Base-by-base conservation (phyloP, 1,140 invertebrate species). In the Orius laevigatus region DNA sequence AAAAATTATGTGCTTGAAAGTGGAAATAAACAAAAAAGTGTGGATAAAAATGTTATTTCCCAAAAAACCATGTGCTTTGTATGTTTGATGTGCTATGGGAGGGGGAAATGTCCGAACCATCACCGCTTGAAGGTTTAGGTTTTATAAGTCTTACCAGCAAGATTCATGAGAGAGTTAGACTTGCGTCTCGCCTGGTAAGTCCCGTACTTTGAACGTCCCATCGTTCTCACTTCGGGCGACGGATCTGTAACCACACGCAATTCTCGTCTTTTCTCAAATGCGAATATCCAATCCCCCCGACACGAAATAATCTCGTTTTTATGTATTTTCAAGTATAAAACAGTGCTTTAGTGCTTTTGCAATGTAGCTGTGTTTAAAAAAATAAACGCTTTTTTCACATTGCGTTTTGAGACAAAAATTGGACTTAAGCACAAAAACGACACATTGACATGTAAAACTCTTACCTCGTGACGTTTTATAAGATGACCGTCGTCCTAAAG, bases 131-230 rank as follows among this genome's bases (percentile, higher is more conserved):
- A 25, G 25, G 25, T 25, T 25, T 25, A 25, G 25, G 25, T 25
- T 25, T 25, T 25, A 20, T 31, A 20, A 43, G 45, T 74, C 80
- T 88, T 87, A 88, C 84, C 84, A 73, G 81, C 84, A 75, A 88
- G 75, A 78, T 88, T 87, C 82, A 87, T 85, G 73, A 88, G 76
- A 66, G 84, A 88, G 76, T 81, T 86, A 70, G 83, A 87, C 73
- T 88, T 88, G 76, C 82, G 78, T 65, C 79, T 79, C 32, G 46
- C 53, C 78, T 80, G 78, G 48, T 58, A 80, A 74, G 75, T 78
- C 66, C 76, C 70, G 74, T 79, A 81, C 77, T 81, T 81, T 76
- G 76, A 74, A 70, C 78, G 74, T 73, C 78, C 76, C 32, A 53
- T 43, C 41, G 46, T 36, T 18, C 50, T 41, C 15, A 52, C 46